These are phyloP conservation scores for Salticus scenicus DNA, from an alignment of 2,888 invertebrate species.

Conservation along the genomic window DNA sequence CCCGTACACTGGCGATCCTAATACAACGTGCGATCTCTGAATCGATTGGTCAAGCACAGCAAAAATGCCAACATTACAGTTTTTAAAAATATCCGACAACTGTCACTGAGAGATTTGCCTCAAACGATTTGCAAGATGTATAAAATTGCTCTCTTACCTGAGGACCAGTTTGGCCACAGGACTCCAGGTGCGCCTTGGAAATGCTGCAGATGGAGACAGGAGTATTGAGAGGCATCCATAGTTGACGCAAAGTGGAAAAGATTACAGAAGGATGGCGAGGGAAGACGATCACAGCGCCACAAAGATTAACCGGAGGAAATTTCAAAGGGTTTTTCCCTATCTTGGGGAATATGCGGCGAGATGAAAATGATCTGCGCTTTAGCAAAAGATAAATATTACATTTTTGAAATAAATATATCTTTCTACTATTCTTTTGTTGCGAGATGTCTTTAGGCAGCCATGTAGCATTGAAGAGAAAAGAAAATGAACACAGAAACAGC, in stretches of 20 bases:
- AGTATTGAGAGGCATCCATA: conserved; percentile 46
- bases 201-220: conserved; percentile 19
- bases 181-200: conserved; percentile 51
- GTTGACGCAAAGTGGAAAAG: conserved; percentile 35
- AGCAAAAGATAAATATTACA: neutral
- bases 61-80: neutral
- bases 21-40: conserved; percentile 50
- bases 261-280: conserved; percentile 25
- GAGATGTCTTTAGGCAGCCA: too few species aligned
- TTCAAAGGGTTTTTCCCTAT: neutral
- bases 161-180: conserved; percentile 53
- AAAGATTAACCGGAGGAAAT: neutral
- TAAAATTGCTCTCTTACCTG: conserved; percentile 43
- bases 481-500: too few species aligned
- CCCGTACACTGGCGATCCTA: conserved; percentile 43
- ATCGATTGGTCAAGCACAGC: conserved; percentile 62
- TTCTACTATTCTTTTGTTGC: too few species aligned
- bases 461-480: too few species aligned
- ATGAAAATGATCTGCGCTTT: neutral
- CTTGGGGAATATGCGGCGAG: neutral
- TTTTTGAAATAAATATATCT: neutral
- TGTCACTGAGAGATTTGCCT: neutral
- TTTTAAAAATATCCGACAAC: neutral
- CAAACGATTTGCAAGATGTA: neutral
- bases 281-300: conserved; percentile 35